Base-by-base conservation (phyloP, 64 coral and sea anemone species). In the Montipora capricornis region DNA sequence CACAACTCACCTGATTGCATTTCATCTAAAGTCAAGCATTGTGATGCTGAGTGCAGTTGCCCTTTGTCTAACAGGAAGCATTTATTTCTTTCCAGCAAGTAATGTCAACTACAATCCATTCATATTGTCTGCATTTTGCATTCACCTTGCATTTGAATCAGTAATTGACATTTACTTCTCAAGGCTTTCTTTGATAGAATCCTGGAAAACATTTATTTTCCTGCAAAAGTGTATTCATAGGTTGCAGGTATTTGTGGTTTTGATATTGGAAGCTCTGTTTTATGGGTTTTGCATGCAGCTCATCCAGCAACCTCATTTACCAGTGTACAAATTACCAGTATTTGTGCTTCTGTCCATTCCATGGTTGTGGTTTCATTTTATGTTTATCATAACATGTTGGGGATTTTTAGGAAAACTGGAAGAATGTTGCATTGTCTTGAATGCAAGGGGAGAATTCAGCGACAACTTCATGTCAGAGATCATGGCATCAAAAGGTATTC, bases 101-200 rank as follows among this genome's bases (percentile, higher is more conserved):
- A 79, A 94, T 2, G 79, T 96, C n/a, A 93, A 92, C 76, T 99
- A 90, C 92, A 96, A 99, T 74, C 97, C 97, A 92, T 99, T 87
- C 76, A 96, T 95, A 37, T 89, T 99, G 44, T 73, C 75, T 48
- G 92, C 92, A 14, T 99, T 96, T 91, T 90, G 76, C 17, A 16
- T 94, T 49, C 84, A 92, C 82, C 67, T 99, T 29, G 83, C 95
- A 14, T 96, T 99, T 47, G 44, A 92, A 92, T 85, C 97, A 76
- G 5, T 99, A 8, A 73, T 99, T 26, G 97, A 99, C 22, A 92
- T 99, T 89, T 99, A 96, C 64, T 99, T 99, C 78, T 99, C 95
- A 49, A 99, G 94, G 68, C 78, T 96, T 2, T 99, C 97, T 16
- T 75, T 96, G 20, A 61, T 99, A 53, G 97, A 99, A 59, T 88